phyloP scores from a whole-genome alignment of 2,888 invertebrate genomes.

The Prosopocoilus inquinatus region DNA sequence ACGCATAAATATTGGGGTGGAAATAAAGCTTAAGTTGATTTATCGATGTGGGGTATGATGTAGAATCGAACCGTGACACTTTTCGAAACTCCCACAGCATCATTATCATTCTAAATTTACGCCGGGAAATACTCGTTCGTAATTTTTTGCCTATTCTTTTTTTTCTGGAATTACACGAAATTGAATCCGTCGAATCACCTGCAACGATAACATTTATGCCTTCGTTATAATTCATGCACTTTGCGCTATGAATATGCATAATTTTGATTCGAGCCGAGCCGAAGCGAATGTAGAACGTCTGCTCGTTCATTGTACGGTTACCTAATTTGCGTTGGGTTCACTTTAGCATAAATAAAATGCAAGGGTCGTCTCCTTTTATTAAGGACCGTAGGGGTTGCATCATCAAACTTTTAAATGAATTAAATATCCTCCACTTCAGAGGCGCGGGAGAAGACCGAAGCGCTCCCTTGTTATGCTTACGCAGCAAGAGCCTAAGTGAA shows the following conservation, averaged over 20 bases:
- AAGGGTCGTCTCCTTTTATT: constrained; percentile 28
- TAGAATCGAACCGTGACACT: constrained; percentile 15
- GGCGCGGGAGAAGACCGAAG: constrained; percentile 10
- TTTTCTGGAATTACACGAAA: neutral
- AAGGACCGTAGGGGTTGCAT: constrained; percentile 30
- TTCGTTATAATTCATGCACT: constrained; percentile 5
- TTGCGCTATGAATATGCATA: constrained; percentile 1
- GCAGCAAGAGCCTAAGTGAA: constrained; percentile 14
- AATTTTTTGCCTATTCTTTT: constrained; percentile 9
- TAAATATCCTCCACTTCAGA: constrained; percentile 33
- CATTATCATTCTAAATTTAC: too few relatives aligned
- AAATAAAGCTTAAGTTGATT: constrained; percentile 32
- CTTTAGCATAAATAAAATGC: constrained; percentile 33
- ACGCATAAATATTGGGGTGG: constrained; percentile 29
- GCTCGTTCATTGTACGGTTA: constrained; percentile 13
- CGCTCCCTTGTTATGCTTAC: constrained; percentile 9
- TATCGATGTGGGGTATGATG: constrained; percentile 23
- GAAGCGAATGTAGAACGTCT: constrained; percentile 11
- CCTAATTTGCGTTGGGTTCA: constrained; percentile 20
- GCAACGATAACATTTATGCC: neutral
- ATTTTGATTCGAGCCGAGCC: constrained; percentile 12
- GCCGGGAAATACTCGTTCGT: neutral
- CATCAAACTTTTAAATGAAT: constrained; percentile 38
- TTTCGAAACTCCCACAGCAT: constrained; percentile 2
- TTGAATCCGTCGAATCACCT: neutral